Conservation (phyloP, 92 coral and sea anemone species). For the Chrysogorgia sp. region DNA sequence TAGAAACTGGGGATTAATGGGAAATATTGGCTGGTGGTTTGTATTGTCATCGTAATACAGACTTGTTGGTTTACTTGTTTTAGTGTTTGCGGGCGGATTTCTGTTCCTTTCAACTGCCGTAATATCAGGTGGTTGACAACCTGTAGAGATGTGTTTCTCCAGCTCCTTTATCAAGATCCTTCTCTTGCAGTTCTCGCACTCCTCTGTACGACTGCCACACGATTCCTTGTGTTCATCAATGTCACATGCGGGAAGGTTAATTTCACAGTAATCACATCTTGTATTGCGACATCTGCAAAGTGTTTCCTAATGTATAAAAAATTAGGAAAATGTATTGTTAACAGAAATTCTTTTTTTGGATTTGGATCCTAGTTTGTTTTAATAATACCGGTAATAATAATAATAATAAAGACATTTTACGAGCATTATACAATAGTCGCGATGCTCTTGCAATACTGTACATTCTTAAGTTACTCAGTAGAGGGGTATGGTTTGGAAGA, state of each 20-base stretch:
- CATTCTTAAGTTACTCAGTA: too few species aligned
- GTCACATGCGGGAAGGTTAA: slow-evolving; percentile 72
- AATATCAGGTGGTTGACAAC: slow-evolving; percentile 63
- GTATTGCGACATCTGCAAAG: slow-evolving; percentile 69
- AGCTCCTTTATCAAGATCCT: slow-evolving; percentile 74
- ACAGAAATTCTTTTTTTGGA: neutral
- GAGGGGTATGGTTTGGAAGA: too few species aligned
- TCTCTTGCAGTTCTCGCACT: slow-evolving; percentile 81
- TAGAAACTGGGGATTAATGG: slow-evolving; percentile 17
- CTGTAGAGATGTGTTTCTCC: slow-evolving; percentile 64
- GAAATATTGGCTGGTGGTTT: neutral
- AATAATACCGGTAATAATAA: too few species aligned
- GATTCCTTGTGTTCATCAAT: slow-evolving; percentile 77
- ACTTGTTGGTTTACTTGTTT: neutral
- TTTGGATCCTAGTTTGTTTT: too few species aligned
- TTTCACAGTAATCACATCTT: slow-evolving; percentile 79
- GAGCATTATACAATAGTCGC: too few species aligned
- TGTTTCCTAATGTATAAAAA: slow-evolving; percentile 59
- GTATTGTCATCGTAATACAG: neutral
- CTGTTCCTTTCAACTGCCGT: neutral
- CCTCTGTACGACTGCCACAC: slow-evolving; percentile 92
- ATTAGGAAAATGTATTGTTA: neutral
- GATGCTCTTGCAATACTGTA: too few species aligned
- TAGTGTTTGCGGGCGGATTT: neutral
- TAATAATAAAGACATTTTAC: too few species aligned